Conservation (phyloP, 1,140 invertebrate species). For the Megalopta genalis region DNA sequence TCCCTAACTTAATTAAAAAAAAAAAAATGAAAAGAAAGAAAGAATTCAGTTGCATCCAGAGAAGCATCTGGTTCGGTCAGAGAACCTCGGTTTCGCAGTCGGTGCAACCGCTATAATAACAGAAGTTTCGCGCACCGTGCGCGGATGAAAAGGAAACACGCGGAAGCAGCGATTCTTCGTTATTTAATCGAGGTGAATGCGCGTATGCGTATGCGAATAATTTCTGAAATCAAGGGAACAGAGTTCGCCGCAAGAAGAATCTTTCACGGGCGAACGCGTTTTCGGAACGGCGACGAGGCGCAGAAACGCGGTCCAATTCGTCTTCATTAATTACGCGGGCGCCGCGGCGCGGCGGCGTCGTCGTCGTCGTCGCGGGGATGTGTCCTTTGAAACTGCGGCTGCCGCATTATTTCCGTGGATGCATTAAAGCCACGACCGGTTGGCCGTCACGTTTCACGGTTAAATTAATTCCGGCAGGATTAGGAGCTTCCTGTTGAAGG, state of each 20-base stretch:
- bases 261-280: neutral
- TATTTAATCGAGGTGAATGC: too few relatives aligned
- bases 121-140: too few relatives aligned
- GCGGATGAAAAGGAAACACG: too few relatives aligned
- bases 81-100: too few relatives aligned
- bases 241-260: slow-evolving; percentile 6
- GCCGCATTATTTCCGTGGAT: slow-evolving; percentile 36
- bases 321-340: slow-evolving; percentile 45
- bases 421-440: slow-evolving; percentile 20
- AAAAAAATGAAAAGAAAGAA: too few relatives aligned
- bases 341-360: too few relatives aligned
- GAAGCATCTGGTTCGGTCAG: too few relatives aligned
- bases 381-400: slow-evolving; percentile 8
- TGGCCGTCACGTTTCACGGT: slow-evolving; percentile 24
- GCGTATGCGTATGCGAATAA: neutral
- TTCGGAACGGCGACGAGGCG: neutral
- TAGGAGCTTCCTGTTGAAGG: slow-evolving; percentile 19
- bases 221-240: slow-evolving; percentile 19
- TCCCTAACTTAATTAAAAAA: too few relatives aligned
- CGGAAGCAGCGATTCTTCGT: too few relatives aligned
- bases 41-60: too few relatives aligned
- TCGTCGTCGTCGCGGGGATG: neutral
- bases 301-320: slow-evolving; percentile 11
- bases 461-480: slow-evolving; percentile 23
- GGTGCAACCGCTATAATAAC: too few relatives aligned